Conservation (phyloP, 2,113 vertebrate species). For the Pholis gunnellus region DNA sequence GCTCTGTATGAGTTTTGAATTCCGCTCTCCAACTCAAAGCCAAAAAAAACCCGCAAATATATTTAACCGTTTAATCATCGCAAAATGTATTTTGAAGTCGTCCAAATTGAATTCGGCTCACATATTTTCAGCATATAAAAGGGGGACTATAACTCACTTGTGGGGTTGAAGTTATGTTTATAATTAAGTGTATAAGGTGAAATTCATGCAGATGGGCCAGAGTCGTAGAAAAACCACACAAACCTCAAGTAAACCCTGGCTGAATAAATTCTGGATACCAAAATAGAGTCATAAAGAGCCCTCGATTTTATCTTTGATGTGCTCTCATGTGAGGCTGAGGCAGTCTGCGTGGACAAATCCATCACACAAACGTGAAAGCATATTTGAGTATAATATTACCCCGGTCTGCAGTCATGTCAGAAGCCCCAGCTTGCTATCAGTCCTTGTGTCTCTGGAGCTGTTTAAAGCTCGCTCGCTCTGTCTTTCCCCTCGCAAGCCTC, state of each 20-base stretch:
- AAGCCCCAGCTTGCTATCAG: conserved; percentile 60
- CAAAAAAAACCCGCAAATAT: conserved; percentile 4
- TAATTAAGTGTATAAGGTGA: conserved; percentile 58
- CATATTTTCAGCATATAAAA: conserved; percentile 34
- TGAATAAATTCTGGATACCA: conserved; percentile 54
- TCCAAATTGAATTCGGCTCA: conserved; percentile 44
- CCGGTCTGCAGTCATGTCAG: conserved; percentile 64
- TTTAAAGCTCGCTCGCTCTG: conserved; percentile 66
- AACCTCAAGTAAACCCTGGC: conserved; percentile 52
- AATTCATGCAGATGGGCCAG: conserved; percentile 32
- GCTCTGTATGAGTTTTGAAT: conserved; percentile 23
- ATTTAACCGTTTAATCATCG: conserved; percentile 33
- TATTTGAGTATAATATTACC: conserved; percentile 59
- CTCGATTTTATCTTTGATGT: conserved; percentile 58
- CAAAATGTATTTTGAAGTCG: conserved; percentile 18
- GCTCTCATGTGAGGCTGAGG: conserved; percentile 55
- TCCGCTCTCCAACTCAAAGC: conserved; percentile 4
- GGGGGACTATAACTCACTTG: conserved; percentile 26
- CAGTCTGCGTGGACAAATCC: conserved; percentile 54
- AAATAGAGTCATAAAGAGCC: conserved; percentile 28
- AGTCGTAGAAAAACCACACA: conserved; percentile 44
- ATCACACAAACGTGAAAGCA: conserved; percentile 51
- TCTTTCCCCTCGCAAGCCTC: conserved; percentile 66
- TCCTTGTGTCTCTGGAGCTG: conserved; percentile 68
- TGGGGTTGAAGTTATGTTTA: conserved; percentile 50